Base-by-base conservation (phyloP, 2,888 invertebrate species). In the Xestia sexstrigata region DNA sequence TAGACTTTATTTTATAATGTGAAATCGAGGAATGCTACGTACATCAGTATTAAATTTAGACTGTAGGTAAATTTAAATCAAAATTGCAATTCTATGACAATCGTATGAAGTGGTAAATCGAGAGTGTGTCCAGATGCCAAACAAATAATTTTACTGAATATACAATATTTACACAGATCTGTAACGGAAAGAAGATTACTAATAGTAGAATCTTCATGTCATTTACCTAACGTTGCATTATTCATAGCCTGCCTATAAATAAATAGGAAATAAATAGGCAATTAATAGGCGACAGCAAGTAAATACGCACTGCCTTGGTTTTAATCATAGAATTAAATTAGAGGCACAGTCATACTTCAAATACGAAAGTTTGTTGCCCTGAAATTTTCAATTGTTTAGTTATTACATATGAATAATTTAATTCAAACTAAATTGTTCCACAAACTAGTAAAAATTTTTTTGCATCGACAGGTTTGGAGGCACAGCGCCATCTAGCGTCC, bases 141-240 rank as follows among this genome's bases (percentile, higher is more conserved):
- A 35, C 13, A 79, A 65, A n/a, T 13, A 65, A 42, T 30, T 39
- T 60, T 11, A 0, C 17, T 45, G 30, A n/a, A 52, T 35, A 4
- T 26, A 20, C 1, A 15, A 35, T 23, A n/a, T 17, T 0, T 13
- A n/a, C 17, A 39, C 13, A 47, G 15, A 62, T 75, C 13, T 63
- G 13, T 73, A 63, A 65, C 47, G 39, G 60, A 71, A 79, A 84
- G 20, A 72, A 74, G 26, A 70, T 79, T 65, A 78, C n/a, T 65
- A 62, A 45, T 74, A 62, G 65, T 71, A 58, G 70, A 75, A 73
- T 78, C 70, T 75, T 72, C 76, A 74, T 72, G 74, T 78, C 75
- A 78, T 83, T 83, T 87, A 79, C 81, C 77, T 76, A 72, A 74
- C 49, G 47, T 69, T 84, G 70, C 76, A 86, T 84, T 82, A 86